These are phyloP conservation scores for Lasioglossum leucozonium DNA, from an alignment of 2,888 invertebrate species.

Conservation along the genomic window DNA sequence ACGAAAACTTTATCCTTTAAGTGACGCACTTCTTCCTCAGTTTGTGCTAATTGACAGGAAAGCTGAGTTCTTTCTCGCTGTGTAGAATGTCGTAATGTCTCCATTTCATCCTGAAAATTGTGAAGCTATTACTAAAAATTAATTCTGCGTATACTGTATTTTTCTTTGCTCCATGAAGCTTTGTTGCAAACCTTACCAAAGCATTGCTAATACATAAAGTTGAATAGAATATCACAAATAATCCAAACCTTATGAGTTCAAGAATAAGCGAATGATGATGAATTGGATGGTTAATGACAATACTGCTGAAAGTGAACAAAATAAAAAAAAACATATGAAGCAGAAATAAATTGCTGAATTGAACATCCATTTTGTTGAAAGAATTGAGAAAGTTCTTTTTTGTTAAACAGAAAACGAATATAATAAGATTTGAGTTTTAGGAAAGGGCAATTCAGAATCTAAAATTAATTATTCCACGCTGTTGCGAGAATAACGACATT, in stretches of 20 bases:
- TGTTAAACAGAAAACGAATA: conserved; percentile 22
- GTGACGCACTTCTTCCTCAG: conserved; percentile 91
- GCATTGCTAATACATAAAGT: conserved; percentile 56
- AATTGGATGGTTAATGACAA: conserved; percentile 45
- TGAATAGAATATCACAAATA: conserved; percentile 45
- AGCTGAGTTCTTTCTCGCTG: conserved; percentile 90
- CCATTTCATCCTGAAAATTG: conserved; percentile 90
- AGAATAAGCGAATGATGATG: conserved; percentile 54
- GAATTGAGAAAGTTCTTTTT: conserved; percentile 16
- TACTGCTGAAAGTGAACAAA: conserved; percentile 55
- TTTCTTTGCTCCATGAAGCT: conserved; percentile 55
- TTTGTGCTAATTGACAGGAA: conserved; percentile 89
- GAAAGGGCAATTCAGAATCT: conserved; percentile 1
- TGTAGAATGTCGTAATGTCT: conserved; percentile 90
- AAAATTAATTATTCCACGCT: conserved; percentile 39
- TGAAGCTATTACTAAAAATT: conserved; percentile 29
- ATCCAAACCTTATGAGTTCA: conserved; percentile 63
- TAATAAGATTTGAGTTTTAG: conserved; percentile 12
- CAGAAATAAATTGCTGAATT: conserved; percentile 36
- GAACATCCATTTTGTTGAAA: conserved; percentile 14
- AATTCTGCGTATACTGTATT: conserved; percentile 7
- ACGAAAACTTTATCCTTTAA: conserved; percentile 88
- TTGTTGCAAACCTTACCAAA: conserved; percentile 62
- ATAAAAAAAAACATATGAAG: conserved; percentile 47
- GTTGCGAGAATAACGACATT: conserved; percentile 65